Evolutionary conservation across 2,888 invertebrate species (phyloP).

Genomic region (Lasius fuliginosus): DNA sequence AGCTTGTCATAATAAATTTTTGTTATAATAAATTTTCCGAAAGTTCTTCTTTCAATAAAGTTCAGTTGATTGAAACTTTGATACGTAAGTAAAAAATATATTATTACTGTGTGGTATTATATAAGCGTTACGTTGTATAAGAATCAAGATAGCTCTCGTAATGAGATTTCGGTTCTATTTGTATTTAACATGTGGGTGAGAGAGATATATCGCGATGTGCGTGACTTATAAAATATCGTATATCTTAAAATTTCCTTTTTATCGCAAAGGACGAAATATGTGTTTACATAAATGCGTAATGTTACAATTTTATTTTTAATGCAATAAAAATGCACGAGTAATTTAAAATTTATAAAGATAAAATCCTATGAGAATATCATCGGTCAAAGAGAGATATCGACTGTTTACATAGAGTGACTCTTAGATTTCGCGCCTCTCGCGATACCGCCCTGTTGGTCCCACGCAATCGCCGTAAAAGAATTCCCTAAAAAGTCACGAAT

Average conservation of each 20-base stretch:
- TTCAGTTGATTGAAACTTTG: neutral
- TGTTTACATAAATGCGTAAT: neutral
- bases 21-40: neutral
- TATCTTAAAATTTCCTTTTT: neutral
- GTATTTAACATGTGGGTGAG: neutral
- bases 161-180: neutral
- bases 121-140: too few species aligned
- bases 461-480: conserved; percentile 37
- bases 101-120: neutral
- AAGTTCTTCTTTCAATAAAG: neutral
- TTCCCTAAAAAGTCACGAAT: conserved; percentile 39
- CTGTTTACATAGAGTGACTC: neutral
- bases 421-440: neutral
- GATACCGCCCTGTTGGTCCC: conserved; percentile 39
- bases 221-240: neutral
- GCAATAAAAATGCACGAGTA: neutral
- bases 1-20: neutral
- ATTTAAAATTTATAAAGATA: conserved; percentile 4
- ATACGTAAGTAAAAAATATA: neutral
- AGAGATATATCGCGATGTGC: neutral
- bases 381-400: neutral
- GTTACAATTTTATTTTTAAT: neutral
- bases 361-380: neutral
- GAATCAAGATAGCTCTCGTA: neutral
- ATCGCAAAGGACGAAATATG: neutral